A percentile compares a stretch with the other conserved stretches of the same genome.
phyloP scores from a whole-genome alignment of 2,888 invertebrate species.

The Drosophila setosimentum region DNA sequence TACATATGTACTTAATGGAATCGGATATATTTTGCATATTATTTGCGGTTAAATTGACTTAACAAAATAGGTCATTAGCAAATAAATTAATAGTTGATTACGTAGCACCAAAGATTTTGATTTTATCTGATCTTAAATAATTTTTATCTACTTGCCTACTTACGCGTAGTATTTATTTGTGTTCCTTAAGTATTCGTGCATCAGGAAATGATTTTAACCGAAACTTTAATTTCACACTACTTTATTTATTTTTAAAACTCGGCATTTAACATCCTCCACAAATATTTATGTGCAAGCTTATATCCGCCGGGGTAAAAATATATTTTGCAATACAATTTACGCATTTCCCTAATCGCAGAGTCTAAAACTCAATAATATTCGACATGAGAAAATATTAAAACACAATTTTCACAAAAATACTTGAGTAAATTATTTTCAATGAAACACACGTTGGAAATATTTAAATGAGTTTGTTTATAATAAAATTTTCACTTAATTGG shows the following conservation, averaged over 20 bases:
- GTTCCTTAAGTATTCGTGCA: background rate
- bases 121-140: background rate
- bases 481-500: conserved; percentile 82
- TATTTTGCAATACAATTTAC: conserved; percentile 62
- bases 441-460: conserved; percentile 72
- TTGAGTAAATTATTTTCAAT: conserved; percentile 74
- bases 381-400: conserved; percentile 65
- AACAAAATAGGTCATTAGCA: background rate
- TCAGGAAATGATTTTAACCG: conserved; percentile 2
- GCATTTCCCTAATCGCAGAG: conserved; percentile 58
- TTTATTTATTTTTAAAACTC: conserved; percentile 62
- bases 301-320: conserved; percentile 62
- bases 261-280: conserved; percentile 53
- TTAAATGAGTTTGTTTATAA: conserved; percentile 80
- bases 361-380: conserved; percentile 34
- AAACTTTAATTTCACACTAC: conserved; percentile 24
- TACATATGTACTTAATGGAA: background rate
- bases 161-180: conserved; percentile 20
- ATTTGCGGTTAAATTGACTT: background rate
- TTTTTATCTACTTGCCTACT: background rate
- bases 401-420: conserved; percentile 38
- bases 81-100: background rate
- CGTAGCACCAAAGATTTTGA: background rate
- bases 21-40: background rate
- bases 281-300: conserved; percentile 31